Base-by-base conservation (phyloP, 2,888 invertebrate species). In the Netelia fuscicornis region DNA sequence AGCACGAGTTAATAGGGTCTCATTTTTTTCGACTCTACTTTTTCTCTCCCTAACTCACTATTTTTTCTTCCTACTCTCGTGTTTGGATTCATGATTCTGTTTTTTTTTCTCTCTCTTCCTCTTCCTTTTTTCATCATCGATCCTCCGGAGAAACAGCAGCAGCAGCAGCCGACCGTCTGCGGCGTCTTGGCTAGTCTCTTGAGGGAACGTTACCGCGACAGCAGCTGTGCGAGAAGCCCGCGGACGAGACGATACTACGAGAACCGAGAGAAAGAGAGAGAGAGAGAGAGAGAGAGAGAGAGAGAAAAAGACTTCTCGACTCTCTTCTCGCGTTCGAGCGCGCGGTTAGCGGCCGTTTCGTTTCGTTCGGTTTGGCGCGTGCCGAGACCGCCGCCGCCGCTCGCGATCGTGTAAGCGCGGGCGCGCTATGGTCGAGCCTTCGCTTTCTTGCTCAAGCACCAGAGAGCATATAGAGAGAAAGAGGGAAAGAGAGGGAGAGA, bases 291-390 rank as follows among this genome's bases (percentile, higher is more conserved):
- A 37, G 30, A 75, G 68, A 70, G 89, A 91, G 92, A 56, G 56
- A 17, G 17, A 56, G 56, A 56, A 0, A 20, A 20, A 58, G 68
- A 67, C 37, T 37, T 37, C 37, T 37, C 37, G 58, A 67, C 70
- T 64, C 60, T 76, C 76, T 17, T 68, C 80, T 72, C 77, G 84
- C 84, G 79, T 74, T 85, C 85, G 89, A 91, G 91, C 30, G 30
- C 91, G 92, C 90, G 91, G 91, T 90, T 88, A 72, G 86, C 88
- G 88, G 89, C 84, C 89, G 90, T 87, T 87, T 86, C 88, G 90
- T 91, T 91, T 90, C 90, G 87, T 91, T 91, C 89, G 90, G 90
- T 91, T 92, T 92, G 92, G 92, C 92, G 92, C 92, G 92, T 92
- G 92, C 92, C 92, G 86, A 37, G 37, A 48, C 85, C 86, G 87